Evolutionary conservation across 2,113 vertebrate species (phyloP).

Genomic region (Cisticola juncidis): DNA sequence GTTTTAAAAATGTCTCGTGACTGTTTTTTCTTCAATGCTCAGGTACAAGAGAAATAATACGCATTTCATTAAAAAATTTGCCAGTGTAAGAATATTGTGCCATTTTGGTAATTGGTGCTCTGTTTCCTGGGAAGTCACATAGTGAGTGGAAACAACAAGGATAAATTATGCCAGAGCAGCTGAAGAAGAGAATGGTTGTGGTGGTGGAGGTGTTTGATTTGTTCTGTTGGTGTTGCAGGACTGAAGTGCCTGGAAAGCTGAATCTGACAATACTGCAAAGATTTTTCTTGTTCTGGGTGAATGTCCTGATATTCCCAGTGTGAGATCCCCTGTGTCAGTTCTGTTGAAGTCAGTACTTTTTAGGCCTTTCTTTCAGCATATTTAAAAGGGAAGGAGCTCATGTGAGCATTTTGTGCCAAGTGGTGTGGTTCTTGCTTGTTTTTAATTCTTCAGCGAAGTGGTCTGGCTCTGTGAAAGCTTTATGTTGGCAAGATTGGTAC

Average conservation of each 20-base stretch:
- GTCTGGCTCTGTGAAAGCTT: neutral
- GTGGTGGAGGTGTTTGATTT: neutral
- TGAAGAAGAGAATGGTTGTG: constrained; percentile 35
- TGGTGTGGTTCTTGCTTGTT: neutral
- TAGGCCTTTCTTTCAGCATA: neutral
- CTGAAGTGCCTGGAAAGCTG: neutral
- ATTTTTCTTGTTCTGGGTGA: neutral
- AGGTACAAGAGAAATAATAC: neutral
- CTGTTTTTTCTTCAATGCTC: neutral
- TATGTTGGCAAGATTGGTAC: neutral
- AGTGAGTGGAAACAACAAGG: constrained; percentile 50
- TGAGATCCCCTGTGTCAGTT: neutral
- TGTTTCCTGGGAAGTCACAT: constrained; percentile 20
- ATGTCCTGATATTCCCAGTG: neutral
- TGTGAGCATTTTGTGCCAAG: neutral
- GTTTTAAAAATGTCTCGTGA: constrained; percentile 29
- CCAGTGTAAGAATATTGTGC: neutral
- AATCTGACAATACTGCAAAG: neutral
- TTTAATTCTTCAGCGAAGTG: neutral
- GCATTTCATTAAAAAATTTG: neutral
- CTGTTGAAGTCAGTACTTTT: neutral
- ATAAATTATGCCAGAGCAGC: constrained; percentile 55
- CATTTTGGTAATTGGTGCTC: constrained; percentile 22
- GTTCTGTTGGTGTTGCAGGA: neutral
- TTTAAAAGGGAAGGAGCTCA: neutral